phyloP scores from a whole-genome alignment of 92 coral and sea anemone species.

The Hydrozoanthus gracilis region DNA sequence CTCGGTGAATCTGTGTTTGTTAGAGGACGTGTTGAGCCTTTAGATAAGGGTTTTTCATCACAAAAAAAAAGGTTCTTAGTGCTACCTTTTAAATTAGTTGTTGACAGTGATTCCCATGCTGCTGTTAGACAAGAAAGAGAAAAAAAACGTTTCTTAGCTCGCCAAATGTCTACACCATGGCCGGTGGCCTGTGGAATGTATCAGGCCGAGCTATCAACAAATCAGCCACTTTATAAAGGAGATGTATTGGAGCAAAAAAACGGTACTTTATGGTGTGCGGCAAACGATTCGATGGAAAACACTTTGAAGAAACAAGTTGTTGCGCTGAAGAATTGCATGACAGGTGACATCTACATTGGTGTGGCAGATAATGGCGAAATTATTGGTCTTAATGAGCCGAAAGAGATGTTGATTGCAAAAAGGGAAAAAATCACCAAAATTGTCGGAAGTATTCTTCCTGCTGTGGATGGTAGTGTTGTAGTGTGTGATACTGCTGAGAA shows the following conservation, averaged over 20 bases:
- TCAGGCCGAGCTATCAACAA: constrained; percentile 57
- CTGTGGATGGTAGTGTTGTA: constrained; percentile 49
- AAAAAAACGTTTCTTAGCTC: constrained; percentile 39
- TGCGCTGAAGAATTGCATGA: constrained; percentile 70
- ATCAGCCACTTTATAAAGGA: constrained; percentile 51
- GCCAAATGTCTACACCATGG: constrained; percentile 77
- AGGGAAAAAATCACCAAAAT: constrained; percentile 66
- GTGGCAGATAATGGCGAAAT: constrained; percentile 56
- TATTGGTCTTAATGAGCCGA: constrained; percentile 47
- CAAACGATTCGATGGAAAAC: constrained; percentile 35
- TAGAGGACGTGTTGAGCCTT: constrained; percentile 69
- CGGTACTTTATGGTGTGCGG: constrained; percentile 55
- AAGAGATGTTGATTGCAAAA: constrained; percentile 42
- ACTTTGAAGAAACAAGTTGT: constrained; percentile 56
- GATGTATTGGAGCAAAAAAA: constrained; percentile 51
- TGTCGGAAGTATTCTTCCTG: constrained; percentile 68
- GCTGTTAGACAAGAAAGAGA: constrained; percentile 59
- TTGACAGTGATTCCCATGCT: constrained; percentile 71
- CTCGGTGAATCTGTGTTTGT: constrained; percentile 52
- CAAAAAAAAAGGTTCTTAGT: constrained; percentile 43
- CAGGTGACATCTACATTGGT: constrained; percentile 78
- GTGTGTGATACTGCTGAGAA: constrained; percentile 58
- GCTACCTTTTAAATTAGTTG: constrained; percentile 67
- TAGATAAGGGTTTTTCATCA: constrained; percentile 35
- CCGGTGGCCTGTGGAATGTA: constrained; percentile 55